Conservation (phyloP, 1,140 invertebrate genomes). For the Drosophila biarmipes region DNA sequence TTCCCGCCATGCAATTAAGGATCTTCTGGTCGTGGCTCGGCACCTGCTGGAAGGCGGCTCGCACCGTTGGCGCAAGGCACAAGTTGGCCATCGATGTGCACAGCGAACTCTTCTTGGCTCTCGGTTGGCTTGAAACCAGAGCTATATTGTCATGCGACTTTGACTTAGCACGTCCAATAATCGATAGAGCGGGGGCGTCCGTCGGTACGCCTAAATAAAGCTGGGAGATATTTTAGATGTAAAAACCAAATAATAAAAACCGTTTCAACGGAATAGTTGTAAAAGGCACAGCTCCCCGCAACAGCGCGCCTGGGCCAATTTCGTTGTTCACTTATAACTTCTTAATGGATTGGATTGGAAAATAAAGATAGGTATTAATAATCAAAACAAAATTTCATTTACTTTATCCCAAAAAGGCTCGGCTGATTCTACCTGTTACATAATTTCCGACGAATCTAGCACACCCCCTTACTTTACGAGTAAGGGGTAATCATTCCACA, state of each 20-base stretch:
- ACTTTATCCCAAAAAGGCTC: too few relatives aligned
- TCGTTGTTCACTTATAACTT: too few relatives aligned
- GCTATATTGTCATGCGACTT: conserved; percentile 68
- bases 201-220: conserved; percentile 27
- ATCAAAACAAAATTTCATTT: too few relatives aligned
- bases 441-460: too few relatives aligned
- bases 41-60: conserved; percentile 67
- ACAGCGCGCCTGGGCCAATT: too few relatives aligned
- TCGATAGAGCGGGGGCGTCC: conserved; percentile 41
- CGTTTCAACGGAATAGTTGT: too few relatives aligned
- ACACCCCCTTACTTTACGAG: too few relatives aligned
- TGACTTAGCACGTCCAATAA: conserved; percentile 50
- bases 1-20: conserved; percentile 81
- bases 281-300: too few relatives aligned
- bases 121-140: conserved; percentile 12
- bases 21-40: conserved; percentile 81
- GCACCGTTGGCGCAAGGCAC: conserved; percentile 71
- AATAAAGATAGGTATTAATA: too few relatives aligned
- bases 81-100: conserved; percentile 78
- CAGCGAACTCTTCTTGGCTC: conserved; percentile 22
- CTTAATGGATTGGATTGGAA: too few relatives aligned
- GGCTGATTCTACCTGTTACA: too few relatives aligned
- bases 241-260: neutral
- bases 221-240: conserved; percentile 5
- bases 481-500: too few relatives aligned